Conservation (phyloP, 2,113 vertebrate species). For the Ageneiosus marmoratus region DNA sequence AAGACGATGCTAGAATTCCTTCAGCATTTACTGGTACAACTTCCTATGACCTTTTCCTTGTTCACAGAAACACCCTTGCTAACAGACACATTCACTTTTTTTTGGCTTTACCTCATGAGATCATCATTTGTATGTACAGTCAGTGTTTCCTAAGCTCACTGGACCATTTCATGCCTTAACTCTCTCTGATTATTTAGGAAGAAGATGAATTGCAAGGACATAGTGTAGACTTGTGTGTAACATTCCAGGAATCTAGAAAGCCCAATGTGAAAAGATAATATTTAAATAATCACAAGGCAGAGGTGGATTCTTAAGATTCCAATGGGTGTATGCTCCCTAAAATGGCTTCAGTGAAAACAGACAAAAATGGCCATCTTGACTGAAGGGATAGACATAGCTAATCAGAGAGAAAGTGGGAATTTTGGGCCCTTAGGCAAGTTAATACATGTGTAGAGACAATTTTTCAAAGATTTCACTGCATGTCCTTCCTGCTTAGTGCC, state of each 20-base stretch:
- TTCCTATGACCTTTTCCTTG: slow-evolving; percentile 27
- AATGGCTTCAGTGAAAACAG: slow-evolving; percentile 23
- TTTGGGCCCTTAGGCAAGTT: not conserved
- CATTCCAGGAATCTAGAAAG: slow-evolving; percentile 33
- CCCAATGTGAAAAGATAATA: slow-evolving; percentile 27
- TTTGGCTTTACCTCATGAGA: slow-evolving; percentile 25
- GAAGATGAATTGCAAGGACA: slow-evolving; percentile 22
- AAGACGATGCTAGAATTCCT: not conserved
- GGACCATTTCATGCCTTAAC: not conserved
- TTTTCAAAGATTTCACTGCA: not conserved
- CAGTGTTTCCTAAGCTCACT: slow-evolving; percentile 5
- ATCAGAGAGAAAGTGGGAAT: not conserved
- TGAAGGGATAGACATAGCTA: not conserved
- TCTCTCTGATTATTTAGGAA: slow-evolving; percentile 6
- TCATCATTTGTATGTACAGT: slow-evolving; percentile 18
- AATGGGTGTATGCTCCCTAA: slow-evolving; percentile 5
- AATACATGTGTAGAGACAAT: not conserved
- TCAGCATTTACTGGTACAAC: slow-evolving; percentile 17
- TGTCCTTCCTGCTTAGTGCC: not conserved
- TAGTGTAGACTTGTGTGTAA: slow-evolving; percentile 31
- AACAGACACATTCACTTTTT: slow-evolving; percentile 42
- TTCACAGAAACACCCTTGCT: slow-evolving; percentile 11
- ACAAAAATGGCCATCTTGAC: slow-evolving; percentile 30
- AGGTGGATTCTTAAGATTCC: slow-evolving; percentile 16
- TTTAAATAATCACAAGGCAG: slow-evolving; percentile 39